Base-by-base conservation (phyloP, 1,140 invertebrate species). In the Psix sp. region DNA sequence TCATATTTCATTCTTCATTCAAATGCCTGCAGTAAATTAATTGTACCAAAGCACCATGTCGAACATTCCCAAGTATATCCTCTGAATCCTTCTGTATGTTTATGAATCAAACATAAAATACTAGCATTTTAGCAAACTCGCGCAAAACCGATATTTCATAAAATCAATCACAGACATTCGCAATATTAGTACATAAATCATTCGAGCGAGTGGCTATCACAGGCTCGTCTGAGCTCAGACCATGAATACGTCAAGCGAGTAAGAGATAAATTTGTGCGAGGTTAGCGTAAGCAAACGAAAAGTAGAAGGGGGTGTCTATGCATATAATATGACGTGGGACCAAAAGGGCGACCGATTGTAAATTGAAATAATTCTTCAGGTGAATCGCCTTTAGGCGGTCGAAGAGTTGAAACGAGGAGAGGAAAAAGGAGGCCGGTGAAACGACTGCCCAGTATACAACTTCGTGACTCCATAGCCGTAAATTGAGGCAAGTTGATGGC, bases 401-500 rank as follows among this genome's bases (percentile, higher is more conserved):
- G 66, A 54, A 24, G 48, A 54, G 45, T 36, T 33, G 57, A 63
- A 52, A 51, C 26, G 49, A 59, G 54, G 52, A 59, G 75, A 66
- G 67, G 72, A 72, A 79, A 67, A 75, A 63, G 77, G 73, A 77
- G 68, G 20, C 71, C 46, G 54, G 70, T 72, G 62, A 73, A 62
- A 74, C 57, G 60, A 72, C 52, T 59, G 60, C 54, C 71, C 74
- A 79, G 36, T 66, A 17, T 56, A 71, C 71, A 77, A 70, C 62
- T 66, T 79, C 82, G 80, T 81, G 80, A 84, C 80, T 82, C 77
- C 74, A 82, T 81, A 82, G 82, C 78, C 82, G 82, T 85, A 85
- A 85, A 85, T 85, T 81, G 84, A 84, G 77, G 77, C 78, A 77
- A 84, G 81, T 84, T 85, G 83, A 85, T 85, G 81, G 84, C 78